Conservation (phyloP, 1,140 invertebrate genomes). For the Steinernema khuongi region DNA sequence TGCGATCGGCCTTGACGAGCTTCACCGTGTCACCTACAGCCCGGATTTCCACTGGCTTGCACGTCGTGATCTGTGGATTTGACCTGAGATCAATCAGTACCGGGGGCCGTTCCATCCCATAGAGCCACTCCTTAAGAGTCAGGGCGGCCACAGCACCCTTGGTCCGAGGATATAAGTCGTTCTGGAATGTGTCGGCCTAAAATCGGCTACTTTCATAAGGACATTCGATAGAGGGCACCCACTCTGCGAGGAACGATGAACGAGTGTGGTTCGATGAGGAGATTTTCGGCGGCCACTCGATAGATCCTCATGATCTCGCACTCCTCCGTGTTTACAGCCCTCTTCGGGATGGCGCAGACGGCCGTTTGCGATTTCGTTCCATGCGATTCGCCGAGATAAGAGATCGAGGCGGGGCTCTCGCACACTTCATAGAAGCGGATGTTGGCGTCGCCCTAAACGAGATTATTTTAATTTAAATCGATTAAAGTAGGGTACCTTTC, state of each 20-base stretch:
- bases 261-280: background rate
- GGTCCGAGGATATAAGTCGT: background rate
- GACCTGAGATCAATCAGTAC: background rate
- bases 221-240: background rate
- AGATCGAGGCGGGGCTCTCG: background rate
- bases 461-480: background rate
- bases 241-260: background rate
- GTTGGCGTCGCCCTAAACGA: background rate
- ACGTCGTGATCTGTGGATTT: background rate
- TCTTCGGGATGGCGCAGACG: background rate
- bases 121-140: background rate
- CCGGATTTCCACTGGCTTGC: background rate
- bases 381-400: background rate
- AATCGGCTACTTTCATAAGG: background rate
- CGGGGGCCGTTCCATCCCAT: background rate
- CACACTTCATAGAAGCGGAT: background rate
- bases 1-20: background rate
- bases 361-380: background rate
- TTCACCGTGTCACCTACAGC: background rate
- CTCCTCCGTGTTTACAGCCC: background rate
- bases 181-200: background rate
- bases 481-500: background rate
- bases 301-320: constrained; percentile 12
- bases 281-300: background rate
- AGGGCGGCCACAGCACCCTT: background rate